These are phyloP conservation scores for Hyphantria cunea DNA, from an alignment of 1,140 invertebrate species.

Conservation along the genomic window DNA sequence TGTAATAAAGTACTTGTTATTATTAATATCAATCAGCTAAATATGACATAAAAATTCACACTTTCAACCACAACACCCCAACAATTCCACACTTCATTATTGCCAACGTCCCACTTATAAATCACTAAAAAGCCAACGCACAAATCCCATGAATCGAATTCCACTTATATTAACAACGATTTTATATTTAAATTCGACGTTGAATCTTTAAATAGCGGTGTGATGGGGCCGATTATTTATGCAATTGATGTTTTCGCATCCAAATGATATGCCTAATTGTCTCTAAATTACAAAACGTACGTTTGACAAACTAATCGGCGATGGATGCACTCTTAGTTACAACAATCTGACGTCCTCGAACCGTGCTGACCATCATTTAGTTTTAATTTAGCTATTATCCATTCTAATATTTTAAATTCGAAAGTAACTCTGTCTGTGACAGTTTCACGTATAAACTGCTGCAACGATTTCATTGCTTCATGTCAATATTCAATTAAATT, in stretches of 20 bases:
- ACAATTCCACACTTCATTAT: conserved; percentile 18
- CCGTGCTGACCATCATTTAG: no score
- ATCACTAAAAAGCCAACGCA: conserved; percentile 21
- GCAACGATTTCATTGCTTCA: no score
- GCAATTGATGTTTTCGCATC: conserved; percentile 59
- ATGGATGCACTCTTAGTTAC: no score
- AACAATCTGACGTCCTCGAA: no score
- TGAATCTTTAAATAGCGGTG: conserved; percentile 65
- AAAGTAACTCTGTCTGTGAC: no score
- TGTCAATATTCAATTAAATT: no score
- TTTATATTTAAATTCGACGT: conserved; percentile 73
- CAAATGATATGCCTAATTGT: conserved; percentile 59
- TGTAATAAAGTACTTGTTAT: no score
- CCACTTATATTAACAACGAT: conserved; percentile 64
- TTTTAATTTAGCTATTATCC: no score
- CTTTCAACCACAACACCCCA: not conserved
- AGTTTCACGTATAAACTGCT: no score
- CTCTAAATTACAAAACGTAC: conserved; percentile 28
- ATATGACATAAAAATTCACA: not conserved
- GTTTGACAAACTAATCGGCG: conserved; percentile 19
- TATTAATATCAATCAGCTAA: not conserved
- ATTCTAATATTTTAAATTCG: no score
- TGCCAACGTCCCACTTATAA: conserved; percentile 2
- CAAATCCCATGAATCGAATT: conserved; percentile 44
- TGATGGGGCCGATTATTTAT: conserved; percentile 65